A percentile compares a stretch with the other conserved stretches of the same genome.
Conservation (phyloP, 2,113 vertebrate species). For the Actinemys pallida region DNA sequence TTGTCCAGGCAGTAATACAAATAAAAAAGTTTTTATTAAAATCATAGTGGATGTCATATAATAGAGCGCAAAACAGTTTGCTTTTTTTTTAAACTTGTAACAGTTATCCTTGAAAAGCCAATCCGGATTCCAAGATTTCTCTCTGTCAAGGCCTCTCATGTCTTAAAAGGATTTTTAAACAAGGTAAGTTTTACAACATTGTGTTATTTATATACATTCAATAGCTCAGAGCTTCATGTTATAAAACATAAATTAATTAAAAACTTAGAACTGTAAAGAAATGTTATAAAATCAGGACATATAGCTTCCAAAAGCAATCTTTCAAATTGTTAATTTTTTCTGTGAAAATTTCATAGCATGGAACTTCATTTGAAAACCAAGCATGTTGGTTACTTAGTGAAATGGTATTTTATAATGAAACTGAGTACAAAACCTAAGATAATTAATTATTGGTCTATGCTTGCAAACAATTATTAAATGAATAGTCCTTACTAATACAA, state of each 20-base stretch:
- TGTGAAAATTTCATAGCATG: neutral
- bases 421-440: neutral
- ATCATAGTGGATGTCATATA: neutral
- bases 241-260: constrained; percentile 25
- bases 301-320: neutral
- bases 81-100: constrained; percentile 43
- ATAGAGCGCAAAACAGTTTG: neutral
- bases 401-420: neutral
- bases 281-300: constrained; percentile 40
- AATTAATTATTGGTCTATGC: neutral
- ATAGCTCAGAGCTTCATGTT: constrained; percentile 60
- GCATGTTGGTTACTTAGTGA: neutral
- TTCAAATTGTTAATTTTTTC: neutral
- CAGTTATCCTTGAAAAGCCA: constrained; percentile 99
- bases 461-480: neutral
- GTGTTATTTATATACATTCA: constrained; percentile 55
- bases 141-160: constrained; percentile 98
- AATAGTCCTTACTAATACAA: neutral
- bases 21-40: neutral
- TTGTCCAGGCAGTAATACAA: neutral
- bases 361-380: neutral
- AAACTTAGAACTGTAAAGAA: constrained; percentile 36
- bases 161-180: constrained; percentile 98
- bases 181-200: constrained; percentile 85
- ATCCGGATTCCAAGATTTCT: constrained; percentile 98